Conservation (phyloP, 2,888 invertebrate genomes). For the Synergus japonicus region DNA sequence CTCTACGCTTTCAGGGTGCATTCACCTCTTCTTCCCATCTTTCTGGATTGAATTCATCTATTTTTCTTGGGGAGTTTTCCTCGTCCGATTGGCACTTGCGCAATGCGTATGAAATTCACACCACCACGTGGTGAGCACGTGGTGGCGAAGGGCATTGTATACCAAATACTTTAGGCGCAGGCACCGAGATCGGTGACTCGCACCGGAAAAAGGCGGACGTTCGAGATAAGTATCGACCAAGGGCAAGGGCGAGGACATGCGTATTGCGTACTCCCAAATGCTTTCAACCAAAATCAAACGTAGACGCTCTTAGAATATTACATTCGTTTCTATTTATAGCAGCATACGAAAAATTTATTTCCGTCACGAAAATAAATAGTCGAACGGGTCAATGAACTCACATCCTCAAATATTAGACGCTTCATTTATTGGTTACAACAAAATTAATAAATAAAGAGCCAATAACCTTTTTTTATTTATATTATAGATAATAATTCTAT, state of each 20-base stretch:
- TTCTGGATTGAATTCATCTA: slow-evolving; percentile 50
- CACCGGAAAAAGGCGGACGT: slow-evolving; percentile 54
- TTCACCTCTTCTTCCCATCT: slow-evolving; percentile 52
- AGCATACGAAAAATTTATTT: not conserved
- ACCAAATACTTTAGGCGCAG: slow-evolving; percentile 48
- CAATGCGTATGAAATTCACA: slow-evolving; percentile 22
- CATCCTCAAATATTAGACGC: not conserved
- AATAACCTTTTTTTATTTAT: too few relatives aligned
- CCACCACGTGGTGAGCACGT: slow-evolving; percentile 71
- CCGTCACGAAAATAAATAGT: not conserved
- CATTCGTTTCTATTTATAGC: not conserved
- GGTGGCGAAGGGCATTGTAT: slow-evolving; percentile 57
- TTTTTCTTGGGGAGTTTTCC: slow-evolving; percentile 45
- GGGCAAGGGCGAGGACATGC: slow-evolving; percentile 73
- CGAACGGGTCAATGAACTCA: not conserved
- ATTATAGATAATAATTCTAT: too few relatives aligned
- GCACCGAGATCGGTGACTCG: slow-evolving; percentile 50
- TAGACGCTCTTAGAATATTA: slow-evolving; percentile 20
- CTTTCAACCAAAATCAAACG: slow-evolving; percentile 44
- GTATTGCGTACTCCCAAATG: slow-evolving; percentile 54
- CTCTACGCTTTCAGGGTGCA: slow-evolving; percentile 56
- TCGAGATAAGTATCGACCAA: slow-evolving; percentile 73
- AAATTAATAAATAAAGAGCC: too few relatives aligned
- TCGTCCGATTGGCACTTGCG: slow-evolving; percentile 62
- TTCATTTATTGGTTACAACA: not conserved